phyloP scores from a whole-genome alignment of 2,113 vertebrate species.

The Gymnobelideus leadbeateri region DNA sequence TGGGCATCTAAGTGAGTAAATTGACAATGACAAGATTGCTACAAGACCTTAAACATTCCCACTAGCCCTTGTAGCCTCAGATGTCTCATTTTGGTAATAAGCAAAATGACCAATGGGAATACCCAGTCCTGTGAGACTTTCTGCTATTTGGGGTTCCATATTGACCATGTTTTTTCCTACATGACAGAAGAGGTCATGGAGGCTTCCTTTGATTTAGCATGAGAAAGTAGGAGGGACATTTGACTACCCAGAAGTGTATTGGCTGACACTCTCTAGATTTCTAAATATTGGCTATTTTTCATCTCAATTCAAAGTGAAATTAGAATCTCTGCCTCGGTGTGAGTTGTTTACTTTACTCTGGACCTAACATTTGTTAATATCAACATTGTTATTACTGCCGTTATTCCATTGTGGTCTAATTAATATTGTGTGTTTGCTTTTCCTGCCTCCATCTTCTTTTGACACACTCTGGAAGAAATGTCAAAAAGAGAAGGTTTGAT shows the following conservation, averaged over 20 bases:
- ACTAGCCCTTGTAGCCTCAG: background rate
- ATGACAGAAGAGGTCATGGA: background rate
- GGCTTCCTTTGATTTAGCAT: constrained; percentile 28
- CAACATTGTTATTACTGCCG: constrained; percentile 1
- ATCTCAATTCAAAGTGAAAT: constrained; percentile 22
- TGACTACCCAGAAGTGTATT: background rate
- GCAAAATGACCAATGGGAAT: background rate
- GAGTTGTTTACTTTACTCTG: constrained; percentile 81
- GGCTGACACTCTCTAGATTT: background rate
- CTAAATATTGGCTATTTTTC: background rate
- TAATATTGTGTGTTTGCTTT: constrained; percentile 81
- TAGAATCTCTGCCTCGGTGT: constrained; percentile 67
- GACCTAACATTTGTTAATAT: constrained; percentile 48
- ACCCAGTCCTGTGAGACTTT: background rate
- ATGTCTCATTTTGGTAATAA: background rate
- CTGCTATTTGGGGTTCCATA: background rate
- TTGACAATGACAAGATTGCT: background rate
- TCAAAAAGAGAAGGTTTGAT: constrained; percentile 98
- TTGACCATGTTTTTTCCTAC: constrained; percentile 3
- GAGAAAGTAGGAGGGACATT: constrained; percentile 31
- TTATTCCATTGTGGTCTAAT: constrained; percentile 74
- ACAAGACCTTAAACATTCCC: background rate
- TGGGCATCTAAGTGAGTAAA: background rate
- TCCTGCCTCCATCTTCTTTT: constrained; percentile 81
- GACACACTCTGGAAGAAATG: constrained; percentile 92